These are phyloP conservation scores for Alces alces DNA, from an alignment of 2,113 vertebrate genomes.

Conservation along the genomic window DNA sequence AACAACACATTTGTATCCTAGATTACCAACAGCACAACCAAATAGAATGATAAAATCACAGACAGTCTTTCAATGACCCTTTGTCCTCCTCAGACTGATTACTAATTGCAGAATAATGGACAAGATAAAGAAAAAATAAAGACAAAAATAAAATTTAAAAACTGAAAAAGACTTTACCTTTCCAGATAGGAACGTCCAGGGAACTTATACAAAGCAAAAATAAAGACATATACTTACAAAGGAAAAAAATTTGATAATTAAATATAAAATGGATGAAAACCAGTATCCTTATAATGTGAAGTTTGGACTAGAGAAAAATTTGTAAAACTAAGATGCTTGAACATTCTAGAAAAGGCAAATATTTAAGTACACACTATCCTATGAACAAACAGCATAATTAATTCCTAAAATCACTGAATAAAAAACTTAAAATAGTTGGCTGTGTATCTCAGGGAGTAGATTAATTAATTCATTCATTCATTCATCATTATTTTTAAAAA, in stretches of 20 bases:
- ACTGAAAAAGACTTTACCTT: background rate
- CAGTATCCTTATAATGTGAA: background rate
- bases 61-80: background rate
- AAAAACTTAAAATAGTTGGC: background rate
- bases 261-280: slow-evolving; percentile 6
- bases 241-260: background rate
- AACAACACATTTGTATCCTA: background rate
- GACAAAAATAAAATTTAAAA: background rate
- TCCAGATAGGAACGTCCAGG: background rate
- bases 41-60: background rate
- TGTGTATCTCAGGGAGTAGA: background rate
- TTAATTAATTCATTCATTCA: background rate
- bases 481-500: background rate
- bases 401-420: background rate
- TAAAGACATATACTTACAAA: background rate
- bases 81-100: background rate
- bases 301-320: background rate
- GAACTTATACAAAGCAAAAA: background rate
- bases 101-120: background rate
- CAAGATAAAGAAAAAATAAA: background rate
- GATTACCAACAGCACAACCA: background rate
- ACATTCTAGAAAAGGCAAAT: slow-evolving; percentile 39
- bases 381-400: background rate
- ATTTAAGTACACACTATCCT: background rate
- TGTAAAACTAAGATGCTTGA: background rate